Base-by-base conservation (phyloP, 2,888 invertebrate species). In the Pristionchus arcanus region DNA sequence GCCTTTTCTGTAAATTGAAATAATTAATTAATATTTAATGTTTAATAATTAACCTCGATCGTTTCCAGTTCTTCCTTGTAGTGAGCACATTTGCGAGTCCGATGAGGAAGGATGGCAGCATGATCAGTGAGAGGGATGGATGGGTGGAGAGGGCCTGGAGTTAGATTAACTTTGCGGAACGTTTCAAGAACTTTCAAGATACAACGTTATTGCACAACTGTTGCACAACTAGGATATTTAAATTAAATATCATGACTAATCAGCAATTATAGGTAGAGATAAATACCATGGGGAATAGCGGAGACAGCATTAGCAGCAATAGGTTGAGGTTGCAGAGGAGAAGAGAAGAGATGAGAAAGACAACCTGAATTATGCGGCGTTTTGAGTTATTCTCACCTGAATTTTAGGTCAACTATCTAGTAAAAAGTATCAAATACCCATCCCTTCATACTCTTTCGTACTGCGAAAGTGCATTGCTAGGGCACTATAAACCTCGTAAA, bases 1-100 rank as follows among this genome's bases (percentile, higher is more conserved):
- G 31, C 87, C 87, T 74, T 88, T 88, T 53, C 87, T 88, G 28
- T 1, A 88, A 68, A 34, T 49, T 34, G 0, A 7, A 19, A 42
- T 42, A 66, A 87, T 87, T 49, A 49, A 49, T 49, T 7, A 49
- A 49, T 42, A 42, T 9, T 42, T 42, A 42, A 42, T 42, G 5
- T 42, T 42, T 42, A 5, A n/a, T 9, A 42, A 42, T 42, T 59
- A 3, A 88, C 87, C 87, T 88, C n/a, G 87, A 88, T 74, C 74
- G 49, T 34, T 88, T 88, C 87, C 87, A 88, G 37, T 88, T 88
- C n/a, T 68, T 71, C 21, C 87, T 49, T 16, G 55, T 66, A 1
- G 87, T 88, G 11, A 88, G 55, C 19, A 74, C 74, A 42, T 71
- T 71, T 0, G 87, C 21, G 25, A 88, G 53, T 16, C 34, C 53